Conservation (phyloP, 2,888 invertebrate species). For the Phlogophora meticulosa region DNA sequence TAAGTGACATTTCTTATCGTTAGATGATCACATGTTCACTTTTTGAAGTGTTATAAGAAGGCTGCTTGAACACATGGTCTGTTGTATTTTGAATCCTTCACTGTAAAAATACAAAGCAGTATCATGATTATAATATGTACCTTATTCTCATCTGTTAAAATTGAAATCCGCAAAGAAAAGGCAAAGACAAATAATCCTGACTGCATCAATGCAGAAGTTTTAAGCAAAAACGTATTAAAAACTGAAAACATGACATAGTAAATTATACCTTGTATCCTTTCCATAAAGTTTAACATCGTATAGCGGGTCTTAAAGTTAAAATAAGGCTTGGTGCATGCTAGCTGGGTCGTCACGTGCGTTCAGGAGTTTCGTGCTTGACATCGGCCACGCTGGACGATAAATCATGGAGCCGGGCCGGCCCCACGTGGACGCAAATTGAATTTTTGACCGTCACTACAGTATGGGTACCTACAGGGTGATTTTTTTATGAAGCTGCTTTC, state of each 20-base stretch:
- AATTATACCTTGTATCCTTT: background rate
- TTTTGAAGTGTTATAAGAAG: slow-evolving; percentile 11
- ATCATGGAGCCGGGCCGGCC: slow-evolving; percentile 48
- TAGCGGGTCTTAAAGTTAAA: background rate
- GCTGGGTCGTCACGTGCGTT: slow-evolving; percentile 54
- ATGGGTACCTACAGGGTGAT: slow-evolving; percentile 17
- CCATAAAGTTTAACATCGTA: background rate
- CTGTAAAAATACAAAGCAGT: slow-evolving; percentile 6
- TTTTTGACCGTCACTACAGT: slow-evolving; percentile 53
- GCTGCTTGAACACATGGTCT: slow-evolving; percentile 5
- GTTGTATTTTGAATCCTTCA: background rate
- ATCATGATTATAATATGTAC: background rate
- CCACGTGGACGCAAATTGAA: slow-evolving; percentile 62
- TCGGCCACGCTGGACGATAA: slow-evolving; percentile 53
- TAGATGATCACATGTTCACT: too few species aligned
- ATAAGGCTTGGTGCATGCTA: slow-evolving; percentile 24
- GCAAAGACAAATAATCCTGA: slow-evolving; percentile 24
- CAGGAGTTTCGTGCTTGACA: slow-evolving; percentile 56
- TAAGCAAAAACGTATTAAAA: background rate
- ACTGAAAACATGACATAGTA: background rate
- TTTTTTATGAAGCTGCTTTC: slow-evolving; percentile 36
- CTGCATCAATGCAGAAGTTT: slow-evolving; percentile 34
- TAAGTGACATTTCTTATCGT: too few species aligned
- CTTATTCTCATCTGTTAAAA: background rate
- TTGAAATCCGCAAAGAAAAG: slow-evolving; percentile 1